A percentile compares a stretch with the other conserved stretches of the same genome.
phyloP scores from a whole-genome alignment of 1,140 invertebrate genomes.

The Drosophila equinoxialis region DNA sequence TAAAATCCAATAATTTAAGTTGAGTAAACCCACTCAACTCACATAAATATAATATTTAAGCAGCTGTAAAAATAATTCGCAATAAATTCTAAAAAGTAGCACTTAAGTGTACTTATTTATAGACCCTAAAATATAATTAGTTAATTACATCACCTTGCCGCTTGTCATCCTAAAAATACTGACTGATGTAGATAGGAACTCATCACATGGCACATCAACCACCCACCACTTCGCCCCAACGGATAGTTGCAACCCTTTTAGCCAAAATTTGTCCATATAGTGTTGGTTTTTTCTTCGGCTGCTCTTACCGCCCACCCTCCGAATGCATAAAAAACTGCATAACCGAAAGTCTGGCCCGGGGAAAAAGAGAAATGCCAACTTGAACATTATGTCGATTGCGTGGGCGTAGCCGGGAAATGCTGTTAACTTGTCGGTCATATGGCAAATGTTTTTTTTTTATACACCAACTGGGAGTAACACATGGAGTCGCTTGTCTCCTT shows the following conservation, averaged over 20 bases:
- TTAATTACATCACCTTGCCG: background rate
- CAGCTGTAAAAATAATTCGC: background rate
- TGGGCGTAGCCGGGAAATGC: conserved; percentile 55
- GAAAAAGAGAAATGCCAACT: conserved; percentile 12
- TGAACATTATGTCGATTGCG: conserved; percentile 38
- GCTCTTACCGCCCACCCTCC: background rate
- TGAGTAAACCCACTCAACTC: no score
- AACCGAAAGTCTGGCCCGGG: background rate
- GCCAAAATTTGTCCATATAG: conserved; percentile 1
- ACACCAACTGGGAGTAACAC: conserved; percentile 4
- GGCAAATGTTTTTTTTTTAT: conserved; percentile 23
- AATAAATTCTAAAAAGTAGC: background rate
- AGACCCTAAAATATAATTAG: background rate
- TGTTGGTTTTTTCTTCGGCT: background rate
- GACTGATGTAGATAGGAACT: background rate
- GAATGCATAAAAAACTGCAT: conserved; percentile 15
- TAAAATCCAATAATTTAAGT: no score
- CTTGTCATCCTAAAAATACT: background rate
- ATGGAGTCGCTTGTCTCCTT: conserved; percentile 17
- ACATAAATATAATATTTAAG: background rate
- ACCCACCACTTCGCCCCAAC: background rate
- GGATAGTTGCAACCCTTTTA: background rate
- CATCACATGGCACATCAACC: background rate
- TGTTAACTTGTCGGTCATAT: conserved; percentile 57
- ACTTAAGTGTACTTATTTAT: background rate